Base-by-base conservation (phyloP, 2,888 invertebrate species). In the Nipponacmea schrenckii region DNA sequence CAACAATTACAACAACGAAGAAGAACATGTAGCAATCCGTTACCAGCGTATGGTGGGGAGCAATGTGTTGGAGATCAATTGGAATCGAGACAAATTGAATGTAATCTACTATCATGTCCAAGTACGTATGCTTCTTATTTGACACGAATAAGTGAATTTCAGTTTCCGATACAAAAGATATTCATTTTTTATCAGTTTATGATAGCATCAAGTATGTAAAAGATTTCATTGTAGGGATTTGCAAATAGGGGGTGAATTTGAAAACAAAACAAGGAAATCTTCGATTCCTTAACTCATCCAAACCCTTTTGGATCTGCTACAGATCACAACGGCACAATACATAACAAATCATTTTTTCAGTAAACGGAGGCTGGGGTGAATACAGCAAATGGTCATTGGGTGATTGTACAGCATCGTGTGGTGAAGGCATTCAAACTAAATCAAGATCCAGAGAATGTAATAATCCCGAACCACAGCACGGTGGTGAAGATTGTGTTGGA, bases 31-130 rank as follows among this genome's bases (percentile, higher is more conserved):
- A 68, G 62, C 50, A 62, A 67, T 70, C 74, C 74, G 24, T 45
- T 67, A 31, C 74, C 74, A 24, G 62, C 56, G 39, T 70, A 66
- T 50, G 74, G 72, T 10, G 74, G 74, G 4, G 10, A 17, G n/a
- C 62, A 48, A 24, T 74, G 74, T 26, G 27, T 12, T 5, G 74
- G 74, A 2, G 70, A 68, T 20, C 56, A n/a, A 14, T 62, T 45
- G 20, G 50, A 64, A 45, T 46, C 15, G 4, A 17, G 24, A 2
- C 7, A 24, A 10, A 39, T 46, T 45, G 17, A 20, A 26, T 72
- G 74, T 64, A 71, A 69, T 69, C 67, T 71, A 15, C 24, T 67
- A 20, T 69, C 69, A n/a, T 74, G 74, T 50, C 74, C 74, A 24
- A 67, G 71, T 74, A 17, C 67, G 71, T 67, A 56, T 27, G 24